phyloP scores from a whole-genome alignment of 2,888 invertebrate genomes.

The Campoplex capitator region DNA sequence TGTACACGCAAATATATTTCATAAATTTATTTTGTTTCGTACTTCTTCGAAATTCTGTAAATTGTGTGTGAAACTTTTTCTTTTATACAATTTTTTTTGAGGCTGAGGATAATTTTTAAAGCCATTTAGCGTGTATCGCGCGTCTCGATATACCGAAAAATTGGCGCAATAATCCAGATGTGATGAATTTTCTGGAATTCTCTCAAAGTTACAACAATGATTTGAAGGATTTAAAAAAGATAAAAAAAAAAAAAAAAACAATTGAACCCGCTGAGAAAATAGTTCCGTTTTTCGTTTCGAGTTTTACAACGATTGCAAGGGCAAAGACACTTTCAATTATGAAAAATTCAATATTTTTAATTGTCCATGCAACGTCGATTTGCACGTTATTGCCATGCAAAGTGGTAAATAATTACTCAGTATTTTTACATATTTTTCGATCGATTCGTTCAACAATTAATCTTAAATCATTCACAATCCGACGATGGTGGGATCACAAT shows the following conservation, averaged over 20 bases:
- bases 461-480: conserved; percentile 46
- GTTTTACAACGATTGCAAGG: conserved; percentile 30
- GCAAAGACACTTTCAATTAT: conserved; percentile 28
- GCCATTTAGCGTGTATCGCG: background rate
- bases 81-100: conserved; percentile 58
- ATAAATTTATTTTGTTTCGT: conserved; percentile 44
- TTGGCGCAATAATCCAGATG: conserved; percentile 15
- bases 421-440: conserved; percentile 44
- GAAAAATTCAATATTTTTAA: conserved; percentile 37
- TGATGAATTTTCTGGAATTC: background rate
- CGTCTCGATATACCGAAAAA: background rate
- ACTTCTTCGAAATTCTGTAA: conserved; percentile 42
- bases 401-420: conserved; percentile 25
- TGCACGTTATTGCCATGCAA: conserved; percentile 4
- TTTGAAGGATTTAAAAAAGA: background rate
- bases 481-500: conserved; percentile 27
- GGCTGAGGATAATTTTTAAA: conserved; percentile 19
- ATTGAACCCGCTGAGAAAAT: background rate
- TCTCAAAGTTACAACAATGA: background rate
- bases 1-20: conserved; percentile 19
- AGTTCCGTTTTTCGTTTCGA: background rate
- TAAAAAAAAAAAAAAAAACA: background rate
- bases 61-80: conserved; percentile 42
- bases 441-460: conserved; percentile 41
- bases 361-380: conserved; percentile 11